These are phyloP conservation scores for Distichodus sexfasciatus DNA, from an alignment of 2,797 vertebrate genomes.

Conservation along the genomic window DNA sequence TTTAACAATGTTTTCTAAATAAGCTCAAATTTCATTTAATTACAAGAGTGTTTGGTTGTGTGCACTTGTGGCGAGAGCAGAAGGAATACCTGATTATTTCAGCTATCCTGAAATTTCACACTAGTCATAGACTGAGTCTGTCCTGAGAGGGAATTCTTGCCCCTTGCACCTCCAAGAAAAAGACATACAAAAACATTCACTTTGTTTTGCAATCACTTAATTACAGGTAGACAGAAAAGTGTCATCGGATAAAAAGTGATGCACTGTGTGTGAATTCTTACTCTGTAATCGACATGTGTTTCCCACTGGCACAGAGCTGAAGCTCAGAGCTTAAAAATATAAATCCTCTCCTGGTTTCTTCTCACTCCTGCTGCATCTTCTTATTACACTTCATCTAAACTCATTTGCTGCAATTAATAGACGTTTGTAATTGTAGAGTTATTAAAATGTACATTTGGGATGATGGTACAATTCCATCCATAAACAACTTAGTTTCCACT, in stretches of 20 bases:
- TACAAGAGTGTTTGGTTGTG: no score
- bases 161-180: not conserved
- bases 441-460: no score
- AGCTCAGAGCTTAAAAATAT: slow-evolving; percentile 18
- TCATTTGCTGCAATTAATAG: no score
- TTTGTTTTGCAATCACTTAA: not conserved
- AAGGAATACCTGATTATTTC: not conserved
- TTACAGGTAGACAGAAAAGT: not conserved
- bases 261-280: not conserved
- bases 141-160: not conserved
- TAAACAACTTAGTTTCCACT: no score
- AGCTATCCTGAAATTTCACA: not conserved
- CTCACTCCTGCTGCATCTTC: slow-evolving; percentile 1
- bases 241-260: not conserved
- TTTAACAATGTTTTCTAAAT: no score
- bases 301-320: not conserved
- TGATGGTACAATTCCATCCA: no score
- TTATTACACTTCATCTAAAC: no score
- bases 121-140: not conserved
- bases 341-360: slow-evolving; percentile 30
- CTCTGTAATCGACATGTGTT: not conserved
- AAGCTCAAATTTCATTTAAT: no score
- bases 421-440: no score
- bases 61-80: no score
- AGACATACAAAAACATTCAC: not conserved